Percentiles rank a stretch among this genome's conserved stretches.
phyloP scores from a whole-genome alignment of 2,888 invertebrate genomes.

The Caenorhabditis parvicauda region DNA sequence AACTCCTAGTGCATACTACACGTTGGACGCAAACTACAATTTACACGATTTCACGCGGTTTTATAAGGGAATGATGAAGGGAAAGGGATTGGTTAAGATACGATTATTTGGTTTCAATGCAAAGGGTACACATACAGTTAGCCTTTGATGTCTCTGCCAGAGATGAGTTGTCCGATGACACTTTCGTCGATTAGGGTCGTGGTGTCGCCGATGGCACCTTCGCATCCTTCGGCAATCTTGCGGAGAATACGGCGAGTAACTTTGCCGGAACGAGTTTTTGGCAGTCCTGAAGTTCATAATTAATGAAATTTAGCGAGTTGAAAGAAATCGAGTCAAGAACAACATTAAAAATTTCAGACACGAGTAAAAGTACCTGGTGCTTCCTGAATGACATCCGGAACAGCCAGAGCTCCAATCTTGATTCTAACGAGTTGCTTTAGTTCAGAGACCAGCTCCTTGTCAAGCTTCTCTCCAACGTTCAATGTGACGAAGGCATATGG shows the following conservation, averaged over 20 bases:
- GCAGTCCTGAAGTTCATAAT: too few species aligned
- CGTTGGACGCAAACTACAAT: too few species aligned
- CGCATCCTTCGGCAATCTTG: constrained; percentile 86
- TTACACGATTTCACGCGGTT: too few species aligned
- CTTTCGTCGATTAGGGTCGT: constrained; percentile 82
- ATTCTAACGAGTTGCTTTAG: constrained; percentile 71
- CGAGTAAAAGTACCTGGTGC: too few species aligned
- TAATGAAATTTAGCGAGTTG: too few species aligned
- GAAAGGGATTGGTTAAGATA: too few species aligned
- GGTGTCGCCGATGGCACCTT: constrained; percentile 80
- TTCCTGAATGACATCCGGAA: constrained; percentile 88
- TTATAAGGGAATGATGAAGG: too few species aligned
- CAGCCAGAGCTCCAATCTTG: constrained; percentile 91
- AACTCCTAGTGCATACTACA: too few species aligned
- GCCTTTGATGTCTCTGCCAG: constrained; percentile 21
- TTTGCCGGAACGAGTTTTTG: constrained; percentile 79
- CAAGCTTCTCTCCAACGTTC: constrained; percentile 64
- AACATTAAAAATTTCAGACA: too few species aligned
- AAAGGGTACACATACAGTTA: too few species aligned
- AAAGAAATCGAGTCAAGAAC: too few species aligned
- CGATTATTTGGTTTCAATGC: too few species aligned
- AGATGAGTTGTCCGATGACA: constrained; percentile 52
- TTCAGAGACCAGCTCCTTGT: constrained; percentile 25
- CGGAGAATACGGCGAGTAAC: constrained; percentile 92
- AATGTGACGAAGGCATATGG: constrained; percentile 94